Conservation (phyloP, 2,797 vertebrate species). For the Coendou prehensilis region DNA sequence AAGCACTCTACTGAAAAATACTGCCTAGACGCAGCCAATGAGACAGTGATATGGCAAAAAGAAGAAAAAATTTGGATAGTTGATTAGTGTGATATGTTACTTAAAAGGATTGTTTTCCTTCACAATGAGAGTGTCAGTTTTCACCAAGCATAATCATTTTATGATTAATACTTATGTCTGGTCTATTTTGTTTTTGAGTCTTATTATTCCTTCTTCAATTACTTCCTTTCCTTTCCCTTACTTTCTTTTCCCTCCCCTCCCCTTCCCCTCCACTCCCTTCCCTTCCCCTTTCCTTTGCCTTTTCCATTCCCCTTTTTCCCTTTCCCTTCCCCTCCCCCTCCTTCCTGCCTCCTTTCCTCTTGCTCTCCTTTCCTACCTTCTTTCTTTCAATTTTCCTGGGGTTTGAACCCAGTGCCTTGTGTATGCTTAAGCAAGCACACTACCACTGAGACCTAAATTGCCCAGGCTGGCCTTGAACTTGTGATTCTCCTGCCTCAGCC, state of each 20-base stretch:
- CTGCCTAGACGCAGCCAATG: not conserved
- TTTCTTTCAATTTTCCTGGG: not conserved
- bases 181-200: not conserved
- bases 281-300: accelerated
- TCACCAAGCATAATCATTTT: not conserved
- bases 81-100: not conserved
- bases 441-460: not conserved
- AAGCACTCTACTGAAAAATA: not conserved
- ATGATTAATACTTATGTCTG: not conserved
- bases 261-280: too few species aligned
- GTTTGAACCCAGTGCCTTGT: not conserved
- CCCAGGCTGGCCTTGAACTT: not conserved
- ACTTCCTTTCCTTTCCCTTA: not conserved
- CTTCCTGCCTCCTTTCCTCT: too few species aligned
- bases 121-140: not conserved
- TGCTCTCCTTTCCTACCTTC: too few species aligned
- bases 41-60: not conserved
- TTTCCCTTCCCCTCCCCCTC: too few species aligned
- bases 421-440: not conserved
- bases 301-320: too few species aligned
- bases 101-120: not conserved
- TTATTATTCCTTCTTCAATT: not conserved
- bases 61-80: not conserved
- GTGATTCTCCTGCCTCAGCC: not conserved
- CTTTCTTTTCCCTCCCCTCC: not conserved